Evolutionary conservation across 2,113 vertebrate genomes (phyloP), one percentile per base, ranked within the genome.

Genomic region (Rhea pennata): DNA sequence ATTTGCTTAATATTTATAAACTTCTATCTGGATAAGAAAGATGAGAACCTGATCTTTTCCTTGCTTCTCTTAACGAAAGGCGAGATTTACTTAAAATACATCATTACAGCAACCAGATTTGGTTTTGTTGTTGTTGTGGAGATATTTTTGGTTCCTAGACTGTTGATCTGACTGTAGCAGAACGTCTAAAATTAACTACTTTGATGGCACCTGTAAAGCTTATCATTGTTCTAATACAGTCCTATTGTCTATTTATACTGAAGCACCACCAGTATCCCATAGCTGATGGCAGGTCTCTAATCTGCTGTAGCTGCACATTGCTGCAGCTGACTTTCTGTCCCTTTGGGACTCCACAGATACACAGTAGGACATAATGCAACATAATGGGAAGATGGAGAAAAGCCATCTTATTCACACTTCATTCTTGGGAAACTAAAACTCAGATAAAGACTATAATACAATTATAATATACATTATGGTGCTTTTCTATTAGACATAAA

Each of bases 1-100:
- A 64, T 87, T 95, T 96, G 59, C 64, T 92, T 77, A 91, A 73
- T 1, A 1, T 71, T 96, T 96, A 58, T 89, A 89, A 93, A 92
- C 74, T 93, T 92, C 92, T 91, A 81, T 74, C 64, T 80, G 67
- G 66, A 94, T 93, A 59, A 76, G 59, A 50, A 66, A 85, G 71
- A 87, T n/a, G 40, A 79, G 5, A 93, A 23, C 36, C 54, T 94
- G 87, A 95, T 84, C 77, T 96, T 93, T 93, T 51, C 42, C 83
- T 56, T 62, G 39, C 8, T 29, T 48, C 66, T 76, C 71, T 40
- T 21, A 74, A 84, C 2, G 5, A 94, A 91, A 87, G 39, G 6
- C 87, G 74, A 93, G 73, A 87, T 92, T 95, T 91, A 66, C 53
- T 67, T 91, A 75, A 78, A 84, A 84, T 70, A 90, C 76, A 3